These are phyloP conservation scores for Numenius arquata DNA, from an alignment of 2,113 vertebrate genomes.

Conservation along the genomic window DNA sequence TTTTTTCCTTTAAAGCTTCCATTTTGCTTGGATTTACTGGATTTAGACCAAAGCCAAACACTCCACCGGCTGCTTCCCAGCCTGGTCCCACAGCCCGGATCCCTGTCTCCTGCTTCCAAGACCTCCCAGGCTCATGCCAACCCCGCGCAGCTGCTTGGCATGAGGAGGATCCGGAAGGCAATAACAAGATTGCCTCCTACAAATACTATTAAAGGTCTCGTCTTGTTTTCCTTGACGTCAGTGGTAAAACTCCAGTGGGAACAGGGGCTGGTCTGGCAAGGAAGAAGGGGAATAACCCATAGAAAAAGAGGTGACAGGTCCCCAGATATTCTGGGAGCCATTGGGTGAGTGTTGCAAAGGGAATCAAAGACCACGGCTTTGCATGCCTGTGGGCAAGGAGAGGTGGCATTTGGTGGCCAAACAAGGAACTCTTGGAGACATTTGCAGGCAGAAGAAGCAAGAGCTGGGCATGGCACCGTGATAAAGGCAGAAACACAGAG, in stretches of 20 bases:
- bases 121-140: neutral
- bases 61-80: neutral
- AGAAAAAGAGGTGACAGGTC: neutral
- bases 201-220: constrained; percentile 38
- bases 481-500: neutral
- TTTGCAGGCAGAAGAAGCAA: neutral
- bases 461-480: neutral
- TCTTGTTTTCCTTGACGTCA: constrained; percentile 45
- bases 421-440: neutral
- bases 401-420: neutral
- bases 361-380: neutral
- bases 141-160: rapidly evolving
- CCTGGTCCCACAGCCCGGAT: neutral
- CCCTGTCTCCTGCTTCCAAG: neutral
- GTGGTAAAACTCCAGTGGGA: neutral
- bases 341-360: neutral
- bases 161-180: neutral
- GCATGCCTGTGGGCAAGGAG: neutral
- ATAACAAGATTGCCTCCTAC: constrained; percentile 42
- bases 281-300: neutral
- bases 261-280: neutral
- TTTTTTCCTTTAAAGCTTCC: neutral
- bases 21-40: neutral
- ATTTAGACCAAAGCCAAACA: neutral
- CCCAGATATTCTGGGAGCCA: rapidly evolving